These are phyloP conservation scores for Papilio aristodemus DNA, from an alignment of 1,140 invertebrate species.

Conservation along the genomic window DNA sequence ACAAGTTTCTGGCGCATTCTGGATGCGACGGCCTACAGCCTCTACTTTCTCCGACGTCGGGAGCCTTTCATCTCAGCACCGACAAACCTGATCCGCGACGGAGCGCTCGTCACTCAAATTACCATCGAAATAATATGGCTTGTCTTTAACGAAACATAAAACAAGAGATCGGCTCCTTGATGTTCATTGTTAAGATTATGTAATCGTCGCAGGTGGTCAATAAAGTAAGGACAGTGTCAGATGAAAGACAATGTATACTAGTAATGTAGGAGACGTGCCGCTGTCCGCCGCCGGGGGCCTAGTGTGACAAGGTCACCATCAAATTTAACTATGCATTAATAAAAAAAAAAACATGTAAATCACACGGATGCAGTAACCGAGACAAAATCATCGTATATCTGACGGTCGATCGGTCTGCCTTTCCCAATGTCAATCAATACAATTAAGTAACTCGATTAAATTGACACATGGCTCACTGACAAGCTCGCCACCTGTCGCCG, in stretches of 20 bases:
- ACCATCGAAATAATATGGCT: not conserved
- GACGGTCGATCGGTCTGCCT: not conserved
- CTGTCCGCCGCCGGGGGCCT: too few relatives aligned
- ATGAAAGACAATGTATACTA: too few relatives aligned
- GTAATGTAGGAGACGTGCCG: too few relatives aligned
- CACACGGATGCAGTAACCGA: too few relatives aligned
- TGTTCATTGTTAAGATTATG: not conserved
- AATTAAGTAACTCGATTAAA: not conserved
- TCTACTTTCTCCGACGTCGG: not conserved
- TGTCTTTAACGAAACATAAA: not conserved
- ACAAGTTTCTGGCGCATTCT: not conserved
- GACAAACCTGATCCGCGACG: not conserved
- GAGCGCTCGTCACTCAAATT: not conserved
- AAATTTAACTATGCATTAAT: too few relatives aligned
- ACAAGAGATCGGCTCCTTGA: not conserved
- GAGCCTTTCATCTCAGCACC: not conserved
- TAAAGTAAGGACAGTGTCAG: too few relatives aligned
- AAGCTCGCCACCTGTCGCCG: conserved; percentile 5
- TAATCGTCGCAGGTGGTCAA: not conserved
- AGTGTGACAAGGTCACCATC: too few relatives aligned
- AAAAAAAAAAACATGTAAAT: too few relatives aligned
- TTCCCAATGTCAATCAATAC: conserved; percentile 3
- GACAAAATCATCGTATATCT: not conserved
- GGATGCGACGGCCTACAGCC: not conserved
- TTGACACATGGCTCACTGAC: not conserved